Conservation (phyloP, 2,888 invertebrate genomes). For the Eupithecia centaureata region DNA sequence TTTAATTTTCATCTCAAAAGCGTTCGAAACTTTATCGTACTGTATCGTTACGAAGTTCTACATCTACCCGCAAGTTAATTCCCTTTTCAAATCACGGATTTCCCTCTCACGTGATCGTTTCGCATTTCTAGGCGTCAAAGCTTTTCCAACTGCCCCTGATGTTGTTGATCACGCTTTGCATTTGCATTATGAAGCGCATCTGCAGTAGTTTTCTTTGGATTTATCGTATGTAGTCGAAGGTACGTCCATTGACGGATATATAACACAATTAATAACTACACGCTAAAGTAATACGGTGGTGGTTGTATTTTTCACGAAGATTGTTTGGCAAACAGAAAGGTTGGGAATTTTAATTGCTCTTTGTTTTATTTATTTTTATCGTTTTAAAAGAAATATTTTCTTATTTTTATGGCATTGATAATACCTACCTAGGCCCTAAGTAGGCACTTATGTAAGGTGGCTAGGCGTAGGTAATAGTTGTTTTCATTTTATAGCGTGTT, state of each 20-base stretch:
- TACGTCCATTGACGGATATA: slow-evolving; percentile 82
- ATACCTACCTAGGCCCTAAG: no score
- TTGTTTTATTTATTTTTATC: no score
- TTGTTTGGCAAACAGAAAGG: no score
- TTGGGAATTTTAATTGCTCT: no score
- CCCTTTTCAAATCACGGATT: slow-evolving; percentile 19
- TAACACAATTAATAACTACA: slow-evolving; percentile 65
- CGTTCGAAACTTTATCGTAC: neutral
- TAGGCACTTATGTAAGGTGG: no score
- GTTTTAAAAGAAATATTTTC: no score
- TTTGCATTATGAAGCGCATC: slow-evolving; percentile 85
- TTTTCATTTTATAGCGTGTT: no score
- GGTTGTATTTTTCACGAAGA: slow-evolving; percentile 49
- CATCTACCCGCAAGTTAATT: slow-evolving; percentile 12
- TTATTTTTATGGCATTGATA: no score
- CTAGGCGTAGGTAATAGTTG: no score
- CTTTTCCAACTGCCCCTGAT: slow-evolving; percentile 84
- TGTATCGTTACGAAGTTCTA: neutral
- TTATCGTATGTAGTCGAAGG: slow-evolving; percentile 84
- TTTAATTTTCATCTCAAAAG: neutral
- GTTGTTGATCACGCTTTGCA: slow-evolving; percentile 85
- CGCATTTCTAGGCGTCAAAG: slow-evolving; percentile 84
- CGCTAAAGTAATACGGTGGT: slow-evolving; percentile 69
- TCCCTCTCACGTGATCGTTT: slow-evolving; percentile 74
- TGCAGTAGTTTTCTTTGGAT: slow-evolving; percentile 86